Evolutionary conservation across 1,140 invertebrate species (phyloP), one percentile per base, ranked within the genome.

Genomic region (Heliconius nattereri): DNA sequence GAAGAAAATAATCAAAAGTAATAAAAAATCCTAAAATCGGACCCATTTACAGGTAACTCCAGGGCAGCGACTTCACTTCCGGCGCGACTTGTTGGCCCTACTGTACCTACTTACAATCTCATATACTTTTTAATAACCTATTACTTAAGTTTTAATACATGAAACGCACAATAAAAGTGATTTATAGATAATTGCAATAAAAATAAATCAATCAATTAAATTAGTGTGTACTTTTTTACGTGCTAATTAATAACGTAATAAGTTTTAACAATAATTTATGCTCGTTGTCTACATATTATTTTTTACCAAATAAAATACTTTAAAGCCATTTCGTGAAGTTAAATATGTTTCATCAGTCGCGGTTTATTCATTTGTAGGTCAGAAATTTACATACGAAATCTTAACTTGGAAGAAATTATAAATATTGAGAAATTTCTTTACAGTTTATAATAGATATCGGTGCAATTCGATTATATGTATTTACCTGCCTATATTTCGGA

Each of bases 321-420:
- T 57, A 23, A 66, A 19, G 23, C 35, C 57, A 73, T 73, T 73
- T 76, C 66, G 72, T 73, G 66, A 73, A 45, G 49, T 76, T 40
- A 57, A 32, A 70, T 79, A 72, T 79, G 77, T 75, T 78, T 78
- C 81, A 74, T 83, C 60, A 80, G 76, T 83, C 75, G 80, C 83
- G 83, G 57, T 81, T 26, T 54, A 74, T 81, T 75, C 45, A 35
- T 73, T 81, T 82, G 35, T 82, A 49, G 83, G 79, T 40, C 81
- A 81, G 57, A 82, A 77, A 82, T 79, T 75, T 75, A 79, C 57
- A 66, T 79, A 75, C 60, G 73, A 70, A 79, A 79, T 60, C 37
- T 75, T 66, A 29, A 5, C 23, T 66, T 66, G 0, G 3, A 66
- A 66, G 60, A 29, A 66, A 66, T 66, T 66, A 66, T 66, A 29